Evolutionary conservation across 1,140 invertebrate species (phyloP).

Genomic region (Drosophila tsacasi): DNA sequence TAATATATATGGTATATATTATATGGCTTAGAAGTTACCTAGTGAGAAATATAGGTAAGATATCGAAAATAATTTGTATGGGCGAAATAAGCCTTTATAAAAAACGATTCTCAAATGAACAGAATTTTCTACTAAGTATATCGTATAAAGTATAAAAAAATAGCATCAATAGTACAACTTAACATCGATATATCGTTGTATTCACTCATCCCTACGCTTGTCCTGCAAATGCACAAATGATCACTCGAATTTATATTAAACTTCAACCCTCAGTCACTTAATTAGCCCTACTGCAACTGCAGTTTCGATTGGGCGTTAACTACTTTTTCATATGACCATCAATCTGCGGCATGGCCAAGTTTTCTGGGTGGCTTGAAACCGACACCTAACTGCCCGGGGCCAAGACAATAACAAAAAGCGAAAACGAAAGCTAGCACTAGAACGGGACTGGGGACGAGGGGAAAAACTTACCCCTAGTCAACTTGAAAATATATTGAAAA

Average conservation of each 20-base stretch:
- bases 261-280: constrained; percentile 76
- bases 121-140: too few relatives aligned
- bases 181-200: neutral
- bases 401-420: constrained; percentile 36
- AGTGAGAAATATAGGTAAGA: neutral
- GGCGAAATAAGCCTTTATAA: too few relatives aligned
- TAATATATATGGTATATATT: neutral
- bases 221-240: constrained; percentile 72
- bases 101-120: too few relatives aligned
- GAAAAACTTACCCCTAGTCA: constrained; percentile 52
- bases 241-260: constrained; percentile 74
- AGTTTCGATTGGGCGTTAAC: constrained; percentile 68
- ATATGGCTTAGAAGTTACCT: too few relatives aligned
- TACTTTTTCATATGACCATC: constrained; percentile 79
- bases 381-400: constrained; percentile 21
- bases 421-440: constrained; percentile 17
- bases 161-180: too few relatives aligned
- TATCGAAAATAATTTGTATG: neutral
- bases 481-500: constrained; percentile 77
- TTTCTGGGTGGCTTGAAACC: constrained; percentile 35
- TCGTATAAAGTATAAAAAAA: too few relatives aligned
- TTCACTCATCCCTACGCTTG: neutral
- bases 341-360: constrained; percentile 65
- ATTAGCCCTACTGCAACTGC: constrained; percentile 54
- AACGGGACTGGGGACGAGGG: neutral